Evolutionary conservation across 2,797 vertebrate genomes (phyloP), one percentile per base, ranked within the genome.

Genomic region (Clamator glandarius): DNA sequence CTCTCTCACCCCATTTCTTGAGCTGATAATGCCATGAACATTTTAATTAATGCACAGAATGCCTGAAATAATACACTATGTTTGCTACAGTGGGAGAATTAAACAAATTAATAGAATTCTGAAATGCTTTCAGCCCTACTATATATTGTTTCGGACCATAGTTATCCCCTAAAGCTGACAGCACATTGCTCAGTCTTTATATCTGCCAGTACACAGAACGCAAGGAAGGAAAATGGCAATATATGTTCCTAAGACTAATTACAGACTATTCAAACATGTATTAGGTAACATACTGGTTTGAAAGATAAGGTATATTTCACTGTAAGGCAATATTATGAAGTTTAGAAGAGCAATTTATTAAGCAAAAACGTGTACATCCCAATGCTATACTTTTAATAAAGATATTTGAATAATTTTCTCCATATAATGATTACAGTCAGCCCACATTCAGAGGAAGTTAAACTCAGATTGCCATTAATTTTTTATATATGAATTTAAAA

Each of bases 401-500:
- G 74, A 96, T 83, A 91, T 96, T 48, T 75, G 50, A 93, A 63
- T 90, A 72, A 84, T 85, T 90, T 94, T 93, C 39, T 91, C 50
- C 87, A 11, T 78, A 62, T 85, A 93, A 94, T 88, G 76, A 86
- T 23, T 95, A 70, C 87, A 95, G 79, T 87, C 86, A 92, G 76
- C 80, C 72, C 62, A 92, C 76, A 86, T 91, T 83, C 88, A 91
- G 85, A 93, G 51, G 55, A 91, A 86, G 85, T 78, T 89, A 87
- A 89, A 82, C 31, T 94, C 81, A 85, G 18, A 78, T 51, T 76
- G 66, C 63, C 86, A 90, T 96, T 92, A 95, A 91, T 94, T 94
- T 97, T 96, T 97, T 89, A 97, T 94, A 87, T 74, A 83, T 95
- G 91, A 96, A 93, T 97, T 96, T 96, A 95, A 97, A 96, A 92